A percentile compares a stretch with the other conserved stretches of the same genome.
Conservation (phyloP, 2,113 vertebrate species). For the Xyliphius kryptos region DNA sequence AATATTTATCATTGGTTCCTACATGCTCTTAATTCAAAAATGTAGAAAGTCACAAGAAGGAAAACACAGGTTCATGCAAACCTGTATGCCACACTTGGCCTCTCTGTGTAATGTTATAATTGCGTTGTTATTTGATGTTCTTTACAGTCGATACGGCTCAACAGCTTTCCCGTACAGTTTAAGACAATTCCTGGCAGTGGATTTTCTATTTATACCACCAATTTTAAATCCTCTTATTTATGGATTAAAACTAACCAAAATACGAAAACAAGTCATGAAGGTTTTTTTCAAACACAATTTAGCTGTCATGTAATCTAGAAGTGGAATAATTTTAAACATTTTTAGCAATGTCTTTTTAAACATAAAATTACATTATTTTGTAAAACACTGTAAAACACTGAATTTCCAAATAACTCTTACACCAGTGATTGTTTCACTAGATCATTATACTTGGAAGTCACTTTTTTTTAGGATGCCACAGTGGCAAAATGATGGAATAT, state of each 20-base stretch:
- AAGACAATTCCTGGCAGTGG: conserved; percentile 32
- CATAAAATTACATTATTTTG: too few relatives aligned
- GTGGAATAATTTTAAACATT: background rate
- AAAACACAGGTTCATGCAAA: conserved; percentile 34
- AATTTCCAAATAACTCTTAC: too few relatives aligned
- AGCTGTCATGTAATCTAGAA: background rate
- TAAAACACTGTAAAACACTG: too few relatives aligned
- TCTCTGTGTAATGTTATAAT: conserved; percentile 23
- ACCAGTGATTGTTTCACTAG: too few relatives aligned
- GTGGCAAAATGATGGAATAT: too few relatives aligned
- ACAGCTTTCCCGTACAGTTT: conserved; percentile 18
- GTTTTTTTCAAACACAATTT: conserved; percentile 12
- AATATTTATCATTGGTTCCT: conserved; percentile 34
- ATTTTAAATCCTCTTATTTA: conserved; percentile 44
- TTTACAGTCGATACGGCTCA: conserved; percentile 37
- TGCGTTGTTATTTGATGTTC: conserved; percentile 38
- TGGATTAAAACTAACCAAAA: conserved; percentile 35
- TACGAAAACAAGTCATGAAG: conserved; percentile 15
- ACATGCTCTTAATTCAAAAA: conserved; percentile 25
- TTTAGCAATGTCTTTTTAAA: too few relatives aligned
- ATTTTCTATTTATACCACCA: conserved; percentile 36
- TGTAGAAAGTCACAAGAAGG: conserved; percentile 29
- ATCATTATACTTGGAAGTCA: too few relatives aligned
- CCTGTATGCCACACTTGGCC: conserved; percentile 36
- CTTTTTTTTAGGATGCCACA: too few relatives aligned